phyloP scores from a whole-genome alignment of 1,140 invertebrate species.

The Aphis craccivora region DNA sequence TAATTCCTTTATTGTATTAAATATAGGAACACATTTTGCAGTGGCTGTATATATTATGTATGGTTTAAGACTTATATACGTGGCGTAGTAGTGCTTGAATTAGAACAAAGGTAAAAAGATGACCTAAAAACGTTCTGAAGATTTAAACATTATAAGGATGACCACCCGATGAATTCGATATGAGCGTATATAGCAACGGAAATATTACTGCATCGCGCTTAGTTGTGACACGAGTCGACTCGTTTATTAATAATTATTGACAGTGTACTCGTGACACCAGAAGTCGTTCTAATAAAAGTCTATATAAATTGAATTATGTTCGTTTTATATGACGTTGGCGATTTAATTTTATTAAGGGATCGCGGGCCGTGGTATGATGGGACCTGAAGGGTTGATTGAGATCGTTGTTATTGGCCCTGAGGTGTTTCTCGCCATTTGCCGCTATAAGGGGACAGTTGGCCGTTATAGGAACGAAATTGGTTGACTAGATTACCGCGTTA shows the following conservation, averaged over 20 bases:
- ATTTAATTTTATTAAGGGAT: not conserved
- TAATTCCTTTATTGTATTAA: too few species aligned
- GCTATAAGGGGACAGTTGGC: not conserved
- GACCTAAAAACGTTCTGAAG: not conserved
- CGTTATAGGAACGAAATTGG: not conserved
- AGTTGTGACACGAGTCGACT: not conserved
- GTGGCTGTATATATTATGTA: not conserved
- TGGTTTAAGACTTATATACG: not conserved
- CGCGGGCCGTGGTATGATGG: not conserved
- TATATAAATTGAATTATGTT: not conserved
- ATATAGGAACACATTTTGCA: not conserved
- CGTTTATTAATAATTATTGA: slow-evolving; percentile 14
- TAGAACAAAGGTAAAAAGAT: not conserved
- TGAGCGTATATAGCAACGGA: too few species aligned
- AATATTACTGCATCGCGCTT: not conserved
- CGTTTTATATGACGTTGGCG: slow-evolving; percentile 11
- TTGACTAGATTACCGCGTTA: not conserved
- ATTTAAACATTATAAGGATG: not conserved
- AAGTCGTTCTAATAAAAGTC: not conserved
- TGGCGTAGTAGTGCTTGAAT: not conserved
- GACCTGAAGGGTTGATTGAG: not conserved
- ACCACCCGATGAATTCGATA: not conserved
- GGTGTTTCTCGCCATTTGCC: not conserved
- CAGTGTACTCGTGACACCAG: not conserved
- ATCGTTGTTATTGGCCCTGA: not conserved